Percentiles rank a stretch among this genome's conserved stretches.
Evolutionary conservation across 2,113 vertebrate species (phyloP).

Genomic region (Delphinus delphis): DNA sequence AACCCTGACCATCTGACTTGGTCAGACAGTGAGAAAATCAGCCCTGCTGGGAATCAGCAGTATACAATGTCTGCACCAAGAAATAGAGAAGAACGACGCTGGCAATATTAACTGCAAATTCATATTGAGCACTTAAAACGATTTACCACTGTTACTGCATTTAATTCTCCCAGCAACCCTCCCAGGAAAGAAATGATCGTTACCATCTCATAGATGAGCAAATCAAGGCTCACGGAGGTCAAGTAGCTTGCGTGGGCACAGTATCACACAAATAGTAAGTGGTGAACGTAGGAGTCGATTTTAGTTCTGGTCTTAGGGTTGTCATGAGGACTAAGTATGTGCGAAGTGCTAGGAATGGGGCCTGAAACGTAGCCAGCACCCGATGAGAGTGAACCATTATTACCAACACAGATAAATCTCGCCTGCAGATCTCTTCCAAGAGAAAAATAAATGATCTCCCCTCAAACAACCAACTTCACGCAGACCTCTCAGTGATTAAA

Average conservation of each 20-base stretch:
- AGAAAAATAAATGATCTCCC: not conserved
- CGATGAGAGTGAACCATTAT: not conserved
- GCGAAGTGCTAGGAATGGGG: not conserved
- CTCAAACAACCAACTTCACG: not conserved
- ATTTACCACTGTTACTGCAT: not conserved
- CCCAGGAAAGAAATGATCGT: not conserved
- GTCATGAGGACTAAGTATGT: not conserved
- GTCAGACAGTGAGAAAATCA: not conserved
- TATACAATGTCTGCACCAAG: not conserved
- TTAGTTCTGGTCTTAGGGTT: not conserved
- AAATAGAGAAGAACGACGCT: not conserved
- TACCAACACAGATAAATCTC: not conserved
- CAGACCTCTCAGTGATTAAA: not conserved
- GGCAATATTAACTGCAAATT: not conserved
- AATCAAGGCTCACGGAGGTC: not conserved
- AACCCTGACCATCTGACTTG: not conserved
- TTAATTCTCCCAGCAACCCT: not conserved
- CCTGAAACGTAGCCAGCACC: not conserved
- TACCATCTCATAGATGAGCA: not conserved
- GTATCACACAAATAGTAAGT: not conserved
- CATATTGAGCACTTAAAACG: not conserved
- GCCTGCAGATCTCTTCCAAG: not conserved
- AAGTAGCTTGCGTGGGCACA: not conserved
- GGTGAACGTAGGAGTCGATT: fast-evolving
- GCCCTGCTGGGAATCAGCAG: not conserved